phyloP scores from a whole-genome alignment of 1,140 invertebrate species.

The Chionoecetes opilio region DNA sequence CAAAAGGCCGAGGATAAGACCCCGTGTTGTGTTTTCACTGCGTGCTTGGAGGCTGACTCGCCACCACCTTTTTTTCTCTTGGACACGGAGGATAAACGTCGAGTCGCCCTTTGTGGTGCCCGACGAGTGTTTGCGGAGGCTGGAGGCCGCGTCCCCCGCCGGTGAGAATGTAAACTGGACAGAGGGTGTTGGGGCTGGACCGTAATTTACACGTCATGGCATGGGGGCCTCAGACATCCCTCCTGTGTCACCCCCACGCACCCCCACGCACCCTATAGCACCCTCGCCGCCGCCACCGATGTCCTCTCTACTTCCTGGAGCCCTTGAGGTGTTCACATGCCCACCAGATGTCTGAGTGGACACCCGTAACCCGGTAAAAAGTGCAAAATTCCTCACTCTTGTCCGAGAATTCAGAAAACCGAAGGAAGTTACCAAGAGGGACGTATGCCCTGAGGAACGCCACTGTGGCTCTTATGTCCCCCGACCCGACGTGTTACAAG shows the following conservation, averaged over 20 bases:
- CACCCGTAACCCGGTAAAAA: background rate
- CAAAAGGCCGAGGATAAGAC: conserved; percentile 1
- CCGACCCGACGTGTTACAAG: background rate
- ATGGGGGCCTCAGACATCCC: background rate
- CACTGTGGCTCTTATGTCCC: background rate
- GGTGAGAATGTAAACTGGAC: conserved; percentile 55
- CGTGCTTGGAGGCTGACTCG: conserved; percentile 12
- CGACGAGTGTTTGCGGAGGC: conserved; percentile 32
- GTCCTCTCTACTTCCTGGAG: background rate
- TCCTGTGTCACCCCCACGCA: background rate
- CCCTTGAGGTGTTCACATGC: background rate
- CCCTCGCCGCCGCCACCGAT: background rate
- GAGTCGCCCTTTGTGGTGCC: conserved; percentile 21
- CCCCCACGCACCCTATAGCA: too few species aligned
- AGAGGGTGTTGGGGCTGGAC: conserved; percentile 39
- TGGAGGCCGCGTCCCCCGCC: conserved; percentile 33
- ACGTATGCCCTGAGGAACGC: background rate
- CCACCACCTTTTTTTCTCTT: conserved; percentile 34
- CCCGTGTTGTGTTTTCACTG: conserved; percentile 17
- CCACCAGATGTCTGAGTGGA: background rate
- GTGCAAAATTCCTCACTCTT: background rate
- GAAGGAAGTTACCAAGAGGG: background rate
- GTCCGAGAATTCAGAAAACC: background rate
- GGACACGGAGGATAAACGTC: conserved; percentile 45
- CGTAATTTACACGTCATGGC: conserved; percentile 49